Evolutionary conservation across 2,113 vertebrate species (phyloP), one percentile per base, ranked within the genome.

Genomic region (Rhinopomastus cyanomelas): DNA sequence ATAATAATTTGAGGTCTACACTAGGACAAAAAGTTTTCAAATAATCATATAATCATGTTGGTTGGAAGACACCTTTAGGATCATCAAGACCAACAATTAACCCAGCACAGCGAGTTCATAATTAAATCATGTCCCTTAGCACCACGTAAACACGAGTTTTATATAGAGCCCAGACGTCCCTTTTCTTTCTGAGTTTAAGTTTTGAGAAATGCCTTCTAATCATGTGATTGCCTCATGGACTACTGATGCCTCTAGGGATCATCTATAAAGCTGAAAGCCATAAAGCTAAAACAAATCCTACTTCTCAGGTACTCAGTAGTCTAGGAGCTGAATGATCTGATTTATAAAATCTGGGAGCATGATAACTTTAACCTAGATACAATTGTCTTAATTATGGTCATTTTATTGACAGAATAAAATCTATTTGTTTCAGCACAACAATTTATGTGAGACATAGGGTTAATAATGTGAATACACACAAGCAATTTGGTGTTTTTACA

Each of bases 401-500:
- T 52, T 81, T 42, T 56, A 36, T 42, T 60, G 15, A 25, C 20
- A 69, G 59, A 82, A 69, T 42, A 13, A 71, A 55, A 18, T 46
- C 15, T 15, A 17, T 77, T 64, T 2, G 1, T 36, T 81, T 71
- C 53, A 79, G 53, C 8, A 74, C 15, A 61, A 37, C 2, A 37
- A 48, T 60, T 69, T 79, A 27, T 56, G 22, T 13, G 79, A 88
- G 48, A 48, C 25, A 37, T 9, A 49, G 23, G 9, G 9, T 62
- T 75, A 61, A 52, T 9, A 57, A 12, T 42, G 16, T 11, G 81
- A 44, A 61, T 29, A 25, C 3, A 51, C 21, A 0, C 20, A 65
- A 55, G 16, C 0, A 30, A 39, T 17, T 26, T 20, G 9, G 1
- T 1, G 29, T 5, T 19, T 78, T 68, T 68, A 22, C 5, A 30